Evolutionary conservation across 2,797 vertebrate genomes (phyloP).

Genomic region (Thalassophryne amazonica): DNA sequence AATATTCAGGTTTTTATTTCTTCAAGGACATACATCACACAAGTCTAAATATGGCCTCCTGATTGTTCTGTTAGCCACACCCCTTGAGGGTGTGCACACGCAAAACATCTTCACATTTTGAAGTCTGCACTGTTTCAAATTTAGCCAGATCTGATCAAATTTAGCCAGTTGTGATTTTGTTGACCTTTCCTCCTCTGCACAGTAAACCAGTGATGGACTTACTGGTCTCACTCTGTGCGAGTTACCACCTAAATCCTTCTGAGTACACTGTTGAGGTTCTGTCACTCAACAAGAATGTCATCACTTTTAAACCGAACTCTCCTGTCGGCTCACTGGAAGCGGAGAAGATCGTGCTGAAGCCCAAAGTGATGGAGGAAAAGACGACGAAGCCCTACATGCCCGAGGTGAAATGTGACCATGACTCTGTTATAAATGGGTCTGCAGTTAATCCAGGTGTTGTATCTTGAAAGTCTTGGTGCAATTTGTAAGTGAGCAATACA

Average conservation of each 20-base stretch:
- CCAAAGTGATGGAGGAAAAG: constrained; percentile 79
- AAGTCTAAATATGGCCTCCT: no score
- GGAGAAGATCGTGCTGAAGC: constrained; percentile 87
- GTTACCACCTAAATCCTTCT: constrained; percentile 90
- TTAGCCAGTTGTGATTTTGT: not conserved
- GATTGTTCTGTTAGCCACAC: no score
- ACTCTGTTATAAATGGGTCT: no score
- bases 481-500: accelerated
- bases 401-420: constrained; percentile 76
- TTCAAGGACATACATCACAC: no score
- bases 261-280: constrained; percentile 87
- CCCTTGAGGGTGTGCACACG: no score
- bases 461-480: no score
- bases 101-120: no score
- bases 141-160: not conserved
- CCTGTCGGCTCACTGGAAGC: constrained; percentile 89
- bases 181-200: not conserved
- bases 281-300: constrained; percentile 83
- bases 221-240: constrained; percentile 88
- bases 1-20: no score
- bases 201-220: constrained; percentile 96
- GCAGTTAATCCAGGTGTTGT: no score
- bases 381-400: constrained; percentile 85
- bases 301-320: constrained; percentile 91
- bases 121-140: not conserved